phyloP scores from a whole-genome alignment of 1,140 invertebrate species.

The Eumeta japonica region DNA sequence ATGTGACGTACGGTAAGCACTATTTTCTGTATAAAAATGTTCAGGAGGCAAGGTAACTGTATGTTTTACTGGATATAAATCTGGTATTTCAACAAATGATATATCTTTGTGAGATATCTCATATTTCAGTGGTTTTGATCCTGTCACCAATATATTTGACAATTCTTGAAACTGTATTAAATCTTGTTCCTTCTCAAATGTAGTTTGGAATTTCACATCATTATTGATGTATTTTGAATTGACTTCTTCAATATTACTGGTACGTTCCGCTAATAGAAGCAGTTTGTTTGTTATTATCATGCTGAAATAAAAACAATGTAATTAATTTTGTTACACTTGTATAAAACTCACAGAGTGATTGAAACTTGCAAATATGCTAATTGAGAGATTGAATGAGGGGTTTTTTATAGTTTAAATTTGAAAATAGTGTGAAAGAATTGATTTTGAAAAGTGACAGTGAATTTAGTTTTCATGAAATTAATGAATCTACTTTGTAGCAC shows the following conservation, averaged over 20 bases:
- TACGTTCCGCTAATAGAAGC: slow-evolving; percentile 68
- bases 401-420: no score
- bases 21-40: slow-evolving; percentile 64
- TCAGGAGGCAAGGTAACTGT: slow-evolving; percentile 65
- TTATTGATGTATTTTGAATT: slow-evolving; percentile 59
- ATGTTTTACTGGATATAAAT: slow-evolving; percentile 70
- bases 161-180: slow-evolving; percentile 64
- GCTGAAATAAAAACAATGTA: slow-evolving; percentile 59
- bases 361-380: no score
- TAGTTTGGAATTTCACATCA: slow-evolving; percentile 56
- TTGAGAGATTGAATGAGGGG: no score
- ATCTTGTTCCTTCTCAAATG: slow-evolving; percentile 64
- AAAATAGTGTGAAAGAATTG: no score
- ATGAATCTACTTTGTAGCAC: no score
- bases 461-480: no score
- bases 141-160: slow-evolving; percentile 66
- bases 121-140: slow-evolving; percentile 60
- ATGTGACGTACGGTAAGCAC: slow-evolving; percentile 75
- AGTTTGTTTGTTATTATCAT: slow-evolving; percentile 68
- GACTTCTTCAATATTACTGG: slow-evolving; percentile 55
- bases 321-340: no score
- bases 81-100: slow-evolving; percentile 59
- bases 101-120: slow-evolving; percentile 49
- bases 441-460: no score
- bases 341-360: no score